Percentiles rank a stretch among this genome's conserved stretches.
Evolutionary conservation across 2,113 vertebrate genomes (phyloP).

Genomic region (Orthonyx spaldingii): DNA sequence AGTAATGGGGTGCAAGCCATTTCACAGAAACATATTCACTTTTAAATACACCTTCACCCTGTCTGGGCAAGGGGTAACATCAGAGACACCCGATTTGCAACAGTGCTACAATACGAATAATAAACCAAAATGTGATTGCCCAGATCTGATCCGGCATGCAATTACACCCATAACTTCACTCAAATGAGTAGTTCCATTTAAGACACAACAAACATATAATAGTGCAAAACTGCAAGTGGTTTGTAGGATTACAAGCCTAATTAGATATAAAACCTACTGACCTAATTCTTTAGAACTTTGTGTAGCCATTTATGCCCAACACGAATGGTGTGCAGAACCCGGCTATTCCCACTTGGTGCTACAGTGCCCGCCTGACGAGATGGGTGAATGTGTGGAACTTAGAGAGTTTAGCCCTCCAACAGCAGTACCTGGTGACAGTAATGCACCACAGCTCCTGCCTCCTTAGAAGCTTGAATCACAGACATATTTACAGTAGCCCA

Average conservation of each 20-base stretch:
- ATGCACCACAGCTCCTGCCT: not conserved
- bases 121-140: not conserved
- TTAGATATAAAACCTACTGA: not conserved
- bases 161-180: not conserved
- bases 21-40: not conserved
- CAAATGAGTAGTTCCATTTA: not conserved
- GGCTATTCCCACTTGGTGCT: not conserved
- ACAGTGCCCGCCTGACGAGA: accelerated
- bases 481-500: accelerated
- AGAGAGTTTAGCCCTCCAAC: not conserved
- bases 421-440: not conserved
- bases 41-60: not conserved
- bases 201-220: not conserved
- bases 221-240: not conserved
- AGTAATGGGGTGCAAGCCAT: not conserved
- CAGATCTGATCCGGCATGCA: not conserved
- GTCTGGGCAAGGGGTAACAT: not conserved
- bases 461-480: not conserved
- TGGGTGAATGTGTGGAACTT: not conserved
- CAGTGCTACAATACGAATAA: not conserved
- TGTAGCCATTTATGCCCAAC: not conserved
- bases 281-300: not conserved
- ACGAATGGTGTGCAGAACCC: accelerated
- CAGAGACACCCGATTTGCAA: not conserved
- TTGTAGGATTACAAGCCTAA: not conserved